Conservation (phyloP, 2,888 invertebrate genomes). For the Volucella zonaria region DNA sequence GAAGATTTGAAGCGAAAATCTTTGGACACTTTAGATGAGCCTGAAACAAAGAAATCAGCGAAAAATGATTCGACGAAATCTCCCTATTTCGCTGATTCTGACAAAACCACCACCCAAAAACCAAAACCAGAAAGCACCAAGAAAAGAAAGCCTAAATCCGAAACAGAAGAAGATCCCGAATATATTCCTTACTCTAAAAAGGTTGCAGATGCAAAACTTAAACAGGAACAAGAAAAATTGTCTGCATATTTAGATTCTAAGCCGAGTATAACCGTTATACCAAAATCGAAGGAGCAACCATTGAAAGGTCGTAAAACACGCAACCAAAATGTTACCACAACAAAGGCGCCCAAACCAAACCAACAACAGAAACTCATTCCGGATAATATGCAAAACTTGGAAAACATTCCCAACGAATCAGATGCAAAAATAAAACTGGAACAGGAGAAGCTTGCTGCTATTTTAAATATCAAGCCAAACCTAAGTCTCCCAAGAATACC, state of each 20-base stretch:
- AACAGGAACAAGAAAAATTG: too few species aligned
- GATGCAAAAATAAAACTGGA: not conserved
- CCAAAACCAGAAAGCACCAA: not conserved
- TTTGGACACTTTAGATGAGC: conserved; percentile 23
- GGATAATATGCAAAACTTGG: too few species aligned
- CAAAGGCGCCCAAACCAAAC: too few species aligned
- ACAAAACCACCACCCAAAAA: not conserved
- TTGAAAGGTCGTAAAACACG: too few species aligned
- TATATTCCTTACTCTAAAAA: not conserved
- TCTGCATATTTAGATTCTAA: too few species aligned
- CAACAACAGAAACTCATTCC: too few species aligned
- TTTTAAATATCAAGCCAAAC: conserved; percentile 20
- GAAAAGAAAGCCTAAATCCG: not conserved
- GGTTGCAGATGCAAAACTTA: too few species aligned
- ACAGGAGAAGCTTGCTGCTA: not conserved
- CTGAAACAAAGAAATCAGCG: conserved; percentile 23
- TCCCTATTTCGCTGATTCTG: conserved; percentile 33
- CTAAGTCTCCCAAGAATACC: conserved; percentile 1
- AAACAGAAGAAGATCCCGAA: not conserved
- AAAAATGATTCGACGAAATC: not conserved
- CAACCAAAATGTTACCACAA: too few species aligned
- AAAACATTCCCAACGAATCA: too few species aligned
- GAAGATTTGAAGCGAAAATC: conserved; percentile 51
- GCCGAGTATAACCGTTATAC: too few species aligned
- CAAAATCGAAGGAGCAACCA: too few species aligned